Percentiles rank a stretch among this genome's conserved stretches.
phyloP scores from a whole-genome alignment of 2,797 vertebrate genomes.

The Morus bassanus region DNA sequence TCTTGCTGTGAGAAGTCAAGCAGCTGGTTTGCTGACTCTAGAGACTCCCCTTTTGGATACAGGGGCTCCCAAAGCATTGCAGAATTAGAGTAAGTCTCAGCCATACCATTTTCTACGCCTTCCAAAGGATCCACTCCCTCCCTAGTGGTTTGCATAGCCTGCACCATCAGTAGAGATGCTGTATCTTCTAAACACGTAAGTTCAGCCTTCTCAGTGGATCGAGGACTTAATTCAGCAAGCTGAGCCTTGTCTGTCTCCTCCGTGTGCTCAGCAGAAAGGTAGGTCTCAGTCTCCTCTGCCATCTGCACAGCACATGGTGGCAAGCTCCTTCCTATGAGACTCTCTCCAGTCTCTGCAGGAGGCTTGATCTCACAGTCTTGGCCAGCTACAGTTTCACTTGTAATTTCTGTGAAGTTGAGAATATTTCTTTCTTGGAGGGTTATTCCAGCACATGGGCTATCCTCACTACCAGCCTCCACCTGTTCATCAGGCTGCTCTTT shows the following conservation, averaged over 20 bases:
- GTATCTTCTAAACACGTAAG: not conserved
- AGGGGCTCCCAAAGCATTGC: not conserved
- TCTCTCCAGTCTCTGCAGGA: not conserved
- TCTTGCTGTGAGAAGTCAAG: not conserved
- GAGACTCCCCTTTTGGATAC: not conserved
- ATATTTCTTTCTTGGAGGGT: not conserved
- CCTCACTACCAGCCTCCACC: not conserved
- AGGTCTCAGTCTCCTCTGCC: not conserved
- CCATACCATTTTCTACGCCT: rapidly evolving
- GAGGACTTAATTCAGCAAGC: not conserved
- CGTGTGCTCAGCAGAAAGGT: rapidly evolving
- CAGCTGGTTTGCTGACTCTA: not conserved
- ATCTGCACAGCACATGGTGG: not conserved
- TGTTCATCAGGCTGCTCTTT: not conserved
- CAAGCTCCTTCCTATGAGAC: rapidly evolving
- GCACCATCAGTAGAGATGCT: not conserved
- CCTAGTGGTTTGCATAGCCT: not conserved
- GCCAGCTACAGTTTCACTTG: not conserved
- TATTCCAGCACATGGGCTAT: rapidly evolving
- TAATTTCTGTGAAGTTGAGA: not conserved
- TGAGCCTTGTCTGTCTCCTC: rapidly evolving
- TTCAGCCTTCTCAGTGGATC: rapidly evolving
- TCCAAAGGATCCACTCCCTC: not conserved
- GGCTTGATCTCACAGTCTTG: not conserved
- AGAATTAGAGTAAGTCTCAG: not conserved